Base-by-base conservation (phyloP, 2,113 vertebrate genomes). In the Ammodramus savannarum region DNA sequence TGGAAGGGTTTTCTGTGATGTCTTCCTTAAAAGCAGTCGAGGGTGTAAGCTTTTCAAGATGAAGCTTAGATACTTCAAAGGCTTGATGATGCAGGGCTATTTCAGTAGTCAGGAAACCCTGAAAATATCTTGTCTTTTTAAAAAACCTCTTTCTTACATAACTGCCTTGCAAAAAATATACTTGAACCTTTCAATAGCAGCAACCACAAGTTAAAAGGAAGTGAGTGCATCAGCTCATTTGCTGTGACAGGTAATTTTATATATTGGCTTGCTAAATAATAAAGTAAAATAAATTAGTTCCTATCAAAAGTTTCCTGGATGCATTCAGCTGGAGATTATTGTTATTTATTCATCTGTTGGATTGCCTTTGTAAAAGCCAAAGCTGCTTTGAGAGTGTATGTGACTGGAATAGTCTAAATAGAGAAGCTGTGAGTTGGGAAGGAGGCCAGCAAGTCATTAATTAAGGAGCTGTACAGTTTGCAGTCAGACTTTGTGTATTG, bases 321-420 rank as follows among this genome's bases (percentile, higher is more conserved):
- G 67, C 68, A 75, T 91, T 96, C 91, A 93, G 48, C 36, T 10
- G 6, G 68, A 77, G 49, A 34, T 96, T 93, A 93, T 95, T 95
- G 95, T 97, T 95, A 96, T 96, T 97, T 96, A 97, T 97, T 97
- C 87, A 81, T 95, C 86, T 91, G 48, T 94, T 95, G 88, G 94
- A 90, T 67, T 87, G 87, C 85, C 81, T 95, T 65, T 93, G 34
- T 94, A 82, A 97, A 90, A 95, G 91, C 81, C 69, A 91, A 90
- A 90, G 85, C 82, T 81, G 72, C 78, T 82, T 75, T 3, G 3
- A 36, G 65, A 71, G 51, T 3, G 80, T 71, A 41, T 95, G 95
- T 96, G 96, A 96, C 91, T 91, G 79, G 96, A 96, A 95, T 95
- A 91, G 68, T 14, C 71, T 90, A 93, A 91, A 41, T 10, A 32